These are phyloP conservation scores for Steinernema scapterisci DNA, from an alignment of 2,888 invertebrate species.

Conservation along the genomic window DNA sequence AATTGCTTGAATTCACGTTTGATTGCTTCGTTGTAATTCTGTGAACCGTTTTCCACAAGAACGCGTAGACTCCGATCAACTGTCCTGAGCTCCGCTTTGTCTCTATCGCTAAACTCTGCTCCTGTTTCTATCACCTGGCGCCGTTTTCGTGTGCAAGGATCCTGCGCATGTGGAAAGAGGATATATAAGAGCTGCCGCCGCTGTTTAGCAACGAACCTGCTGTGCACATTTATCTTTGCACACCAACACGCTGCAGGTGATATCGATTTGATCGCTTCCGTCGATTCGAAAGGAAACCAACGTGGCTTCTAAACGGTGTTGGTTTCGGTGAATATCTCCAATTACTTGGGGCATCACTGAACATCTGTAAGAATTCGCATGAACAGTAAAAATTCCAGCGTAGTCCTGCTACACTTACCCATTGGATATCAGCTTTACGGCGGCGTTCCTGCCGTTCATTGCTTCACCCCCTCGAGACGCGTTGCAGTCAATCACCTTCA, in stretches of 20 bases:
- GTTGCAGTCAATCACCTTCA: slow-evolving; percentile 62
- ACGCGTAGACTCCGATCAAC: slow-evolving; percentile 35
- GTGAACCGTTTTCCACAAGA: slow-evolving; percentile 4
- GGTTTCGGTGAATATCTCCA: slow-evolving; percentile 52
- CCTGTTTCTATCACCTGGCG: slow-evolving; percentile 15
- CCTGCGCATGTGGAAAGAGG: neutral
- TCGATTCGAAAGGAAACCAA: slow-evolving; percentile 66
- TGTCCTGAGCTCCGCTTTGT: slow-evolving; percentile 39
- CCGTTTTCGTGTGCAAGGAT: slow-evolving; percentile 11
- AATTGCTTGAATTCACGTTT: neutral
- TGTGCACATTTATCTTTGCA: slow-evolving; percentile 43
- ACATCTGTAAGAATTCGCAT: slow-evolving; percentile 57
- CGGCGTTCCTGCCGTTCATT: slow-evolving; percentile 49
- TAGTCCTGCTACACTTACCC: slow-evolving; percentile 43
- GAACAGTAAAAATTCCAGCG: too few species aligned
- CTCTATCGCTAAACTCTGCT: slow-evolving; percentile 37
- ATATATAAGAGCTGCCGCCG: too few species aligned
- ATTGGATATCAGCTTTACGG: slow-evolving; percentile 59
- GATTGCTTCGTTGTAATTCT: neutral
- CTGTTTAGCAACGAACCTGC: slow-evolving; percentile 2
- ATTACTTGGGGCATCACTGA: slow-evolving; percentile 63
- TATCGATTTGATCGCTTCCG: slow-evolving; percentile 63
- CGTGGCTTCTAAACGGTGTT: slow-evolving; percentile 57
- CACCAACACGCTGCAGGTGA: slow-evolving; percentile 53
- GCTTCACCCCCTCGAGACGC: slow-evolving; percentile 59